Percentiles rank a stretch among this genome's conserved stretches.
Evolutionary conservation across 2,113 vertebrate species (phyloP).

Genomic region (Nasalis larvatus): DNA sequence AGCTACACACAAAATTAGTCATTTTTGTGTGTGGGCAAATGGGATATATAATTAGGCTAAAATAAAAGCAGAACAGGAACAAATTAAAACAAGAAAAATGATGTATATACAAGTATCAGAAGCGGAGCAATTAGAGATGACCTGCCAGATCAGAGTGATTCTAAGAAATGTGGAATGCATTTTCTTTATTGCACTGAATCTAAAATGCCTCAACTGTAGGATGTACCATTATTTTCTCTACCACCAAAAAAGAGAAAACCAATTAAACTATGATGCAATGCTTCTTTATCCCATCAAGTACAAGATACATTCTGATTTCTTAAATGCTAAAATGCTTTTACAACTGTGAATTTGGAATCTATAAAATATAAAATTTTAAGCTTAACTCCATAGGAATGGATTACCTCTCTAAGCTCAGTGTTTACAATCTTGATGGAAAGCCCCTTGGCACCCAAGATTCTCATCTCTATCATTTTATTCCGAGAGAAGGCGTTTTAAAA

Average conservation of each 20-base stretch:
- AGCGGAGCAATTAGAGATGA: neutral
- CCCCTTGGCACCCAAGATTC: neutral
- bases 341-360: neutral
- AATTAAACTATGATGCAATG: slow-evolving; percentile 7
- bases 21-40: slow-evolving; percentile 41
- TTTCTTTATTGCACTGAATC: neutral
- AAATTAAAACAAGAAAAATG: neutral
- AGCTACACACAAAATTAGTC: slow-evolving; percentile 33
- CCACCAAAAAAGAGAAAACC: neutral
- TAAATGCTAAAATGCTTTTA: neutral
- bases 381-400: neutral
- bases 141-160: slow-evolving; percentile 2
- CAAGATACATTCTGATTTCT: neutral
- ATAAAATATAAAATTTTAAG: neutral
- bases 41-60: slow-evolving; percentile 26
- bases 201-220: slow-evolving; percentile 29
- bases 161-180: slow-evolving; percentile 14
- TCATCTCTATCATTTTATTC: neutral
- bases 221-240: slow-evolving; percentile 12
- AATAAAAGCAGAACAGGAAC: slow-evolving; percentile 29
- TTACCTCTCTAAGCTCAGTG: neutral
- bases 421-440: neutral
- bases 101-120: neutral
- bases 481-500: neutral
- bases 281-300: slow-evolving; percentile 1